Base-by-base conservation (phyloP, 2,888 invertebrate genomes). In the Erebia epiphron region DNA sequence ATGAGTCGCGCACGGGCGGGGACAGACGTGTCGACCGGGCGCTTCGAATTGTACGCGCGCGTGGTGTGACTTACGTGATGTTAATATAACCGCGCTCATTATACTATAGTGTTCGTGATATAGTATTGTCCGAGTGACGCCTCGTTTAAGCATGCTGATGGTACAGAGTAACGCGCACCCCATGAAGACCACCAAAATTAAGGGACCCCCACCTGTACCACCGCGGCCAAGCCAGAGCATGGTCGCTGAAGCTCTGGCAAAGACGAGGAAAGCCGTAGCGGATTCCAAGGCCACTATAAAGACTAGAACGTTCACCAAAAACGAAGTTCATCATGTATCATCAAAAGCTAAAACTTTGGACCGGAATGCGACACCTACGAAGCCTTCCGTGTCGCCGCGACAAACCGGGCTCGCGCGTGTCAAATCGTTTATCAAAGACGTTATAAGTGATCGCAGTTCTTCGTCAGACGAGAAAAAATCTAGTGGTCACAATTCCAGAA, bases 171-270 rank as follows among this genome's bases (percentile, higher is more conserved):
- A 94, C 85, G 89, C 94, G 77, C 95, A 94, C 79, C 92, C 91
- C 75, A 92, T 92, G 91, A 93, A 93, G 86, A 87, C 84, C 82
- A 86, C 78, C 79, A 93, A 92, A 82, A 81, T 93, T 69, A 92
- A 94, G 82, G 95, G 95, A 73, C 96, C 96, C 76, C 97, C 97
- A 78, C 97, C 97, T 80, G 97, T 97, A 77, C 97, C 97, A 71
- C 97, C 97, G 77, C 94, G 97, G 80, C 97, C 97, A 70, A 96
- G 96, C 86, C 95, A 96, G 82, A 95, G 95, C 80, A 94, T 96
- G 82, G 95, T 96, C 69, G 95, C 96, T 69, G 96, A 96, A 88
- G 96, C 96, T 69, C 91, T 96, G 76, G 95, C 96, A 73, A 96
- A 96, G 88, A 94, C 94, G 68, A 92, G 95, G 79, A 94, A 91